Evolutionary conservation across 2,797 vertebrate genomes (phyloP).

Genomic region (Trachops cirrhosus): DNA sequence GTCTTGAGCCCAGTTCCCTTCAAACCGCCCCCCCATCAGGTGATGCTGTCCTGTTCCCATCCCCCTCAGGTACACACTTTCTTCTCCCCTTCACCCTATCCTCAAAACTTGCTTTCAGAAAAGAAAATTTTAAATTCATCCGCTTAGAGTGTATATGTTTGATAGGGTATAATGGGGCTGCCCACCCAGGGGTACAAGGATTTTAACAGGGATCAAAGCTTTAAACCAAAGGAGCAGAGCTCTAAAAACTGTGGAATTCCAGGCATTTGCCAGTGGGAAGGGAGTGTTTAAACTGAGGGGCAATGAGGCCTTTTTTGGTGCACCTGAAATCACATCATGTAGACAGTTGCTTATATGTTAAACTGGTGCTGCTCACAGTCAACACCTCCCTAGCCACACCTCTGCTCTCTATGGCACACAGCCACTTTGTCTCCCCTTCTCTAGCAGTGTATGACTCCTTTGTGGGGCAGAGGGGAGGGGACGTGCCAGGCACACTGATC

Average conservation of each 20-base stretch:
- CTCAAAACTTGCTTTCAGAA: slow-evolving; percentile 38
- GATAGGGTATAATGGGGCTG: slow-evolving; percentile 57
- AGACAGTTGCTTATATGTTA: slow-evolving; percentile 76
- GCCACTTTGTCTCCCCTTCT: slow-evolving; percentile 75
- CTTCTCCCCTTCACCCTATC: slow-evolving; percentile 11
- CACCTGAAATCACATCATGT: slow-evolving; percentile 77
- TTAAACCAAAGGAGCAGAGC: slow-evolving; percentile 69
- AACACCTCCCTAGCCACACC: slow-evolving; percentile 69
- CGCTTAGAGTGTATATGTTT: neutral
- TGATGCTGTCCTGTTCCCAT: neutral
- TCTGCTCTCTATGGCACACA: slow-evolving; percentile 69
- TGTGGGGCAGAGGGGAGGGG: slow-evolving; percentile 67
- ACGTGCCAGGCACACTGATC: slow-evolving; percentile 74
- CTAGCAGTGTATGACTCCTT: slow-evolving; percentile 73
- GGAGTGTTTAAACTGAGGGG: slow-evolving; percentile 76
- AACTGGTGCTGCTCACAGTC: slow-evolving; percentile 50
- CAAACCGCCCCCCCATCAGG: neutral
- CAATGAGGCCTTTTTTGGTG: slow-evolving; percentile 77
- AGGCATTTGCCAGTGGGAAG: slow-evolving; percentile 72
- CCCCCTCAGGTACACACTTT: slow-evolving; percentile 38
- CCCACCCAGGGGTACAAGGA: slow-evolving; percentile 68
- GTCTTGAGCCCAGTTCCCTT: slow-evolving; percentile 56
- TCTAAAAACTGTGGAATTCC: slow-evolving; percentile 75
- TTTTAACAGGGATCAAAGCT: slow-evolving; percentile 75
- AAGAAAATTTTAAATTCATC: slow-evolving; percentile 46